phyloP scores from a whole-genome alignment of 2,797 vertebrate genomes.

The Enteromius anoplus region DNA sequence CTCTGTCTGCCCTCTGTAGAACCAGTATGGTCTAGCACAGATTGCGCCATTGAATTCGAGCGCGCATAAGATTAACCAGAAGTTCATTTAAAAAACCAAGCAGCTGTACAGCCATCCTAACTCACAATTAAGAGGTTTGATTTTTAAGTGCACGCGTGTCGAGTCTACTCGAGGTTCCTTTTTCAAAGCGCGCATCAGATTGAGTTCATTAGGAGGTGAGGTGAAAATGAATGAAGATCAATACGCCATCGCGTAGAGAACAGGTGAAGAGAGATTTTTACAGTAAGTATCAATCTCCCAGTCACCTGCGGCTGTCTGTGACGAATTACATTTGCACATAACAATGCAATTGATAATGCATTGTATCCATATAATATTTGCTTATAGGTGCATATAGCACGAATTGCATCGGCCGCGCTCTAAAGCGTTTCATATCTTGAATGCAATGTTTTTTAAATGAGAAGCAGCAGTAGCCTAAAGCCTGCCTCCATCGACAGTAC shows the following conservation, averaged over 20 bases:
- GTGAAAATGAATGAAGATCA: slow-evolving; percentile 24
- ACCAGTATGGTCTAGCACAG: background rate
- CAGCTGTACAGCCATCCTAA: background rate
- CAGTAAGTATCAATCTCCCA: slow-evolving; percentile 15
- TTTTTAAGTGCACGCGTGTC: background rate
- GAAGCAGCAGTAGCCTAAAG: slow-evolving; percentile 74
- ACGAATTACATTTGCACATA: background rate
- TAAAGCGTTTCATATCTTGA: slow-evolving; percentile 55
- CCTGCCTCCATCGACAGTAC: slow-evolving; percentile 72
- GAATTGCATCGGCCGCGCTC: slow-evolving; percentile 63
- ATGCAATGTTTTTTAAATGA: slow-evolving; percentile 69
- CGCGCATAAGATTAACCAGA: background rate
- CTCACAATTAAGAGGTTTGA: background rate
- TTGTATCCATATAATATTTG: background rate
- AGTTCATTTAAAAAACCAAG: no score
- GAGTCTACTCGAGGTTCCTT: background rate
- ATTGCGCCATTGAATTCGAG: background rate
- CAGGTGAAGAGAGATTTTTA: slow-evolving; percentile 15
- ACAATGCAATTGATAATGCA: background rate
- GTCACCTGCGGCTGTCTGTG: slow-evolving; percentile 20
- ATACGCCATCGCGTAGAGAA: background rate
- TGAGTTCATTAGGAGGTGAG: slow-evolving; percentile 1
- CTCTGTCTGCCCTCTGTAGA: slow-evolving; percentile 62
- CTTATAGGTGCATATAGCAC: background rate
- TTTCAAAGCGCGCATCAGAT: background rate